phyloP scores from a whole-genome alignment of 2,113 vertebrate species.

The Climacteris rufus region DNA sequence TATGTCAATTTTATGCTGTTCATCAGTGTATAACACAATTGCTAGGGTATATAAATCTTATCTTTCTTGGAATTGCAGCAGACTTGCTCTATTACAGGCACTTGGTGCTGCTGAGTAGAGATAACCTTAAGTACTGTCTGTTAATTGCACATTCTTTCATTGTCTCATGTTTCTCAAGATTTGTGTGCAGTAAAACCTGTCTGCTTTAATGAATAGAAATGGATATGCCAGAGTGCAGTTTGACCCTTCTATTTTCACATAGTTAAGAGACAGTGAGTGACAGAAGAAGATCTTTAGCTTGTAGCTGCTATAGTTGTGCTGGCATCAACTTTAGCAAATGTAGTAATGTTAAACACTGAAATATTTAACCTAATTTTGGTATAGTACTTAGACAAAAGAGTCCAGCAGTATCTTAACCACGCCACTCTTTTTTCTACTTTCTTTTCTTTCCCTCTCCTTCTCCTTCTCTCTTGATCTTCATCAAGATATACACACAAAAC shows the following conservation, averaged over 20 bases:
- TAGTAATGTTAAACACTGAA: slow-evolving; percentile 8
- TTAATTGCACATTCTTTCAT: slow-evolving; percentile 53
- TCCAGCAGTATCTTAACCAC: neutral
- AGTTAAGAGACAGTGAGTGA: neutral
- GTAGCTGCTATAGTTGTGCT: neutral
- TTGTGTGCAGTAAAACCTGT: slow-evolving; percentile 19
- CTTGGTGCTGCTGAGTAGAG: slow-evolving; percentile 51
- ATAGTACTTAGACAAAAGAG: neutral
- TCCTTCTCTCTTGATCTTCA: neutral
- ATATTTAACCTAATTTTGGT: neutral
- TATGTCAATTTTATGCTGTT: slow-evolving; percentile 68
- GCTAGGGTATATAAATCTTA: slow-evolving; percentile 58
- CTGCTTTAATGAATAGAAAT: slow-evolving; percentile 13
- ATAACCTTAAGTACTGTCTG: slow-evolving; percentile 45
- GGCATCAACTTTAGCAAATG: neutral
- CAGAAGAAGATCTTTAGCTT: neutral
- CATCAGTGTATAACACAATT: slow-evolving; percentile 52
- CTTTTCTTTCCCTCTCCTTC: neutral
- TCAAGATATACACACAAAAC: neutral
- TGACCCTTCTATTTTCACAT: neutral
- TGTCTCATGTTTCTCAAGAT: slow-evolving; percentile 15
- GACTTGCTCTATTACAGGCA: slow-evolving; percentile 32
- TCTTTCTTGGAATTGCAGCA: slow-evolving; percentile 41
- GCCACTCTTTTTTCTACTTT: neutral
- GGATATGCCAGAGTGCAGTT: neutral